phyloP scores from a whole-genome alignment of 2,797 vertebrate species.

The Pachyuromys duprasi region DNA sequence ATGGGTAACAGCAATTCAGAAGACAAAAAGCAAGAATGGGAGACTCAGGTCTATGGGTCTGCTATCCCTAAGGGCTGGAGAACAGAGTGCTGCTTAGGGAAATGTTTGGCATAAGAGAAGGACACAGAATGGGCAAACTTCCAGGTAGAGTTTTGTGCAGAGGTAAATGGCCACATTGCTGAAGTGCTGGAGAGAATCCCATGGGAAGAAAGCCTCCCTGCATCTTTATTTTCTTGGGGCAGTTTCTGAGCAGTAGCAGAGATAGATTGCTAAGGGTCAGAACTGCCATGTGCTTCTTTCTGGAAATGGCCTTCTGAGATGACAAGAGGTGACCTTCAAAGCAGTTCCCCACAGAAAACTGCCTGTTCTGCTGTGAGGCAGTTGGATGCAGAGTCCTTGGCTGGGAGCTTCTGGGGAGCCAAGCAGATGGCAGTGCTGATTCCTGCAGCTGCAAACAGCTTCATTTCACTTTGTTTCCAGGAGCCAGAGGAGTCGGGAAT shows the following conservation, averaged over 20 bases:
- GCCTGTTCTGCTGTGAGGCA: constrained; percentile 54
- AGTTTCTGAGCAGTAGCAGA: constrained; percentile 55
- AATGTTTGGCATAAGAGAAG: neutral
- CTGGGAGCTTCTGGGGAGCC: constrained; percentile 65
- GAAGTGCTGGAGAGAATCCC: neutral
- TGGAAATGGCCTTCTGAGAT: constrained; percentile 72
- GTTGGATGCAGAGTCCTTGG: constrained; percentile 76
- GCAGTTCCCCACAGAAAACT: constrained; percentile 70
- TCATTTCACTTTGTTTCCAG: constrained; percentile 77
- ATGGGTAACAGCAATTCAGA: neutral
- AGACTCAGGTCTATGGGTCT: neutral
- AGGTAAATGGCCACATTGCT: neutral
- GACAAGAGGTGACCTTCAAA: constrained; percentile 77
- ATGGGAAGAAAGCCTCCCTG: neutral
- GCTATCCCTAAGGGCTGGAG: neutral
- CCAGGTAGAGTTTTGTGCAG: neutral
- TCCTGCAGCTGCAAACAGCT: constrained; percentile 82
- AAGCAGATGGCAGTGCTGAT: constrained; percentile 80
- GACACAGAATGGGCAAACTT: neutral
- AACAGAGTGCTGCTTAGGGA: neutral
- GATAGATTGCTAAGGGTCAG: constrained; percentile 57
- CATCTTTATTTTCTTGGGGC: neutral
- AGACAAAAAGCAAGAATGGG: neutral
- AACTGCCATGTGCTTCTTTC: constrained; percentile 58
- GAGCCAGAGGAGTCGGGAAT: constrained; percentile 65